Percentiles rank a stretch among this genome's conserved stretches.
Evolutionary conservation across 2,113 vertebrate genomes (phyloP).

Genomic region (Seriola dumerili): DNA sequence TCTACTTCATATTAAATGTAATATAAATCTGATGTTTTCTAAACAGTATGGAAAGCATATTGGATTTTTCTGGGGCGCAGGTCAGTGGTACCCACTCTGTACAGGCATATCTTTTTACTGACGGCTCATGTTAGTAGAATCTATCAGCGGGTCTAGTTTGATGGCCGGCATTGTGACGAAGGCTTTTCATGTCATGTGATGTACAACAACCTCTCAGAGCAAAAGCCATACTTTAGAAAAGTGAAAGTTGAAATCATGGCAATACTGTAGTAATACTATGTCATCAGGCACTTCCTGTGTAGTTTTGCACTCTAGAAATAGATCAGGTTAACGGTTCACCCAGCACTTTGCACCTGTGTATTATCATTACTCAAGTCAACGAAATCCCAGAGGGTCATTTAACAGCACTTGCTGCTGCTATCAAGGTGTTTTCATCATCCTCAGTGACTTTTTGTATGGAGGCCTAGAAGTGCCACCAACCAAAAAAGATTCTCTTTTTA

Average conservation of each 20-base stretch:
- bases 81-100: not conserved
- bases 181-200: constrained; percentile 2
- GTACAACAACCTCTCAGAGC: not conserved
- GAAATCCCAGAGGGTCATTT: not conserved
- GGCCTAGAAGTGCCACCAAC: not conserved
- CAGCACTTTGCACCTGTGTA: constrained; percentile 1
- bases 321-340: not conserved
- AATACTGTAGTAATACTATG: not conserved
- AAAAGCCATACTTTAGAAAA: constrained; percentile 30
- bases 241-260: not conserved
- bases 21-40: constrained; percentile 1
- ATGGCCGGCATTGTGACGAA: not conserved
- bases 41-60: not conserved
- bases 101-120: not conserved
- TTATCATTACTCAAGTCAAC: not conserved
- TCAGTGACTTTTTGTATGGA: too few species aligned
- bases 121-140: not conserved
- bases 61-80: not conserved
- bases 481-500: not conserved
- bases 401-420: not conserved
- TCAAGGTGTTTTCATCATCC: too few species aligned
- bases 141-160: not conserved
- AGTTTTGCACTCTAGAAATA: constrained; percentile 23
- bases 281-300: constrained; percentile 22
- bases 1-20: not conserved